phyloP scores from a whole-genome alignment of 2,113 vertebrate species.

The pig (Sus scrofa) region T2T-Sscrofa CM000824.6:192135501-192136000 shows the following conservation, averaged over 20 bases:
- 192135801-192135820: constrained; percentile 51
- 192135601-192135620: constrained; percentile 77
- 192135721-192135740: constrained; percentile 32
- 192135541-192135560: constrained; percentile 92
- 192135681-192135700: constrained; percentile 77
- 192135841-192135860: constrained; percentile 37
- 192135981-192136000: constrained; percentile 17
- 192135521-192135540: constrained; percentile 94
- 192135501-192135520: constrained; percentile 94
- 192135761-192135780: constrained; percentile 63
- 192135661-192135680: constrained; percentile 76
- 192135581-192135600: constrained; percentile 88
- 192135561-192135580: constrained; percentile 90
- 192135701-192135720: constrained; percentile 74
- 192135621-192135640: constrained; percentile 69
- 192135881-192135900: constrained; percentile 72
- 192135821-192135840: constrained; percentile 62
- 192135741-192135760: constrained; percentile 63
- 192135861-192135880: constrained; percentile 60
- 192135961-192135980: not conserved
- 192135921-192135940: not conserved
- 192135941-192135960: constrained; percentile 66
- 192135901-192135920: constrained; percentile 56
- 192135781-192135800: constrained; percentile 27
- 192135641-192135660: constrained; percentile 87